Base-by-base conservation (phyloP, 2,113 vertebrate species). In the Stegastes partitus region DNA sequence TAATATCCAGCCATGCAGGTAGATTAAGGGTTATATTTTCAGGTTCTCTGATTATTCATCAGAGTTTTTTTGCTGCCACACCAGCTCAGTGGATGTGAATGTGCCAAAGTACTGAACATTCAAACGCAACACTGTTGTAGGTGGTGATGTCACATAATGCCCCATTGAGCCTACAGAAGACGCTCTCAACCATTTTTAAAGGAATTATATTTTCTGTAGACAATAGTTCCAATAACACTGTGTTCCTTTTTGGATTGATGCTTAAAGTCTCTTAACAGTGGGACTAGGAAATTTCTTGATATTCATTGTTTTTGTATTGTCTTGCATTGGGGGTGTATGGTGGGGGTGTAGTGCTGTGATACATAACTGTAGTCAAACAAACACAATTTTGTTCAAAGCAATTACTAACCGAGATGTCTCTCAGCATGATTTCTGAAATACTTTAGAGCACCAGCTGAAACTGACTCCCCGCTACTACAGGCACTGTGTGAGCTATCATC, bases 401-500 rank as follows among this genome's bases (percentile, higher is more conserved):
- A 72, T 84, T 68, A 74, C 44, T 68, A 62, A 65, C 65, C n/a
- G 44, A 49, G 28, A 67, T 2, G 10, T 39, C 49, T 28, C 66
- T 42, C 58, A 72, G 51, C 63, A 61, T 66, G 68, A 39, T 18
- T 51, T 79, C 71, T 71, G 74, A 77, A 81, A 65, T 28, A 63
- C 68, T 70, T 70, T 54, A 53, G 42, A 74, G 21, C 2, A n/a
- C 56, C 66, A 74, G 66, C 70, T 77, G 39, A 74, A 79, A 53
- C 37, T 0, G 55, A 77, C 73, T 68, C 45, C 59, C 80, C 14
- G n/a, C 68, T 45, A 84, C 45, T 54, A 72, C 68, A 51, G 61
- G 37, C 49, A 0, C 72, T 58, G 69, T 58, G 69, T 72, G 71
- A 83, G 79, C 53, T 22, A 78, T 85, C 77, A 83, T 88, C 74